These are phyloP conservation scores for Sycophila texana DNA, from an alignment of 2,888 invertebrate species.

Conservation along the genomic window DNA sequence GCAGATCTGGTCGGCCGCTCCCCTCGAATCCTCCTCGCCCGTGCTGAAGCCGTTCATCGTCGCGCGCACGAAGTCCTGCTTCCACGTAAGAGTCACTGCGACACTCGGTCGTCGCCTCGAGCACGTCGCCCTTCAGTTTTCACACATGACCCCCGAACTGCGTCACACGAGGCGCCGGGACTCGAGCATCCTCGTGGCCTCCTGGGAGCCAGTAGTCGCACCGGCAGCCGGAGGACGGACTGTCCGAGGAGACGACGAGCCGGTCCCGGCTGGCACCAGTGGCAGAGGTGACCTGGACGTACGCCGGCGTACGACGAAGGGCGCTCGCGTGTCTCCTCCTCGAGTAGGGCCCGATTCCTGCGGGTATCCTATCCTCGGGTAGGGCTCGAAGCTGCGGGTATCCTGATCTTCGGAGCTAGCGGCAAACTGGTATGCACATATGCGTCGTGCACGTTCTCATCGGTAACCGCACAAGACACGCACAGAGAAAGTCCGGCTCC, in stretches of 20 bases:
- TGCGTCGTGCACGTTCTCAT: not conserved
- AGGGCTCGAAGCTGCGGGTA: not conserved
- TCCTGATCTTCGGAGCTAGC: not conserved
- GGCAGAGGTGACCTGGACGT: too few relatives aligned
- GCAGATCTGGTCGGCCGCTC: constrained; percentile 92
- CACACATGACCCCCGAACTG: too few relatives aligned
- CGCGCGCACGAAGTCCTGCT: not conserved
- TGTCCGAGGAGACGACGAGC: too few relatives aligned
- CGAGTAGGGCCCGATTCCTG: not conserved
- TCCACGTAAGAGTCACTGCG: too few relatives aligned
- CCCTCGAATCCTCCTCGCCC: constrained; percentile 92
- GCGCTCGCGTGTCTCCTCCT: not conserved
- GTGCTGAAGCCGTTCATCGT: constrained; percentile 92
- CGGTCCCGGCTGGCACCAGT: too few relatives aligned
- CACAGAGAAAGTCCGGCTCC: constrained; percentile 31
- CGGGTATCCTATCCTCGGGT: too few relatives aligned
- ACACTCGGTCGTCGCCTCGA: not conserved
- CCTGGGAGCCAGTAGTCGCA: not conserved
- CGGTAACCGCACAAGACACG: not conserved
- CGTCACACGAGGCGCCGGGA: too few relatives aligned
- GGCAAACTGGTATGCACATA: not conserved
- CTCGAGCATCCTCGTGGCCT: not conserved
- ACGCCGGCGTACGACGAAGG: not conserved
- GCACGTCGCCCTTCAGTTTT: too few relatives aligned
- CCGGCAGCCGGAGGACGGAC: not conserved